Base-by-base conservation (phyloP, 2,888 invertebrate genomes). In the Drosophila falleni region DNA sequence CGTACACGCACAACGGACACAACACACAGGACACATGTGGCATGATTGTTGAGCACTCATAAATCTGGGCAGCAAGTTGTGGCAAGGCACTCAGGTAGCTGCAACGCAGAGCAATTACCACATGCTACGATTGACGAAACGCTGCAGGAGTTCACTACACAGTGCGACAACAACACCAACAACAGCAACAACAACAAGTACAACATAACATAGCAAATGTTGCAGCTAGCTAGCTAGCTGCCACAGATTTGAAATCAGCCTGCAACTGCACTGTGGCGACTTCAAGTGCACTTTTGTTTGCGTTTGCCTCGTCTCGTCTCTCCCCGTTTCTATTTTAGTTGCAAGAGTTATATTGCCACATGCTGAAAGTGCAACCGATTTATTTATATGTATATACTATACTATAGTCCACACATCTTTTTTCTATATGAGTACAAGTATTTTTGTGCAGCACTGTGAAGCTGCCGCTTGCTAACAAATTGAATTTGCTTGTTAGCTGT, bases 41-140 rank as follows among this genome's bases (percentile, higher is more conserved):
- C 64, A 56, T 58, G 63, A 71, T 63, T 63, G 63, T 44, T 68
- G 72, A 66, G 61, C 65, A 73, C 68, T 76, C 80, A 80, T 80
- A 80, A 80, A 80, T 80, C 80, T 71, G 67, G 41, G 15, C 55
- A 31, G 51, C 61, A 56, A 71, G 56, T 65, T 71, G 58, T 42
- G 44, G 54, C 42, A n/a, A 31, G 11, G 19, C 61, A 49, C 53
- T 54, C 77, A 80, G 64, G 79, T 69, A 69, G 73, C 58, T 54
- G 49, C 51, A 55, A 47, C 55, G 15, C 67, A 29, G 60, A 73
- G 86, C 87, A 87, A 86, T 87, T 87, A 87, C 86, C 86, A 87
- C 86, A 87, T 87, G 86, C 86, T 73, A 81, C 83, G 86, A 72
- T 81, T 77, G 71, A 75, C 76, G 37, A 78, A 78, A 63, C 86